Evolutionary conservation across 1,140 invertebrate genomes (phyloP).

Genomic region (Ganaspis sp.): DNA sequence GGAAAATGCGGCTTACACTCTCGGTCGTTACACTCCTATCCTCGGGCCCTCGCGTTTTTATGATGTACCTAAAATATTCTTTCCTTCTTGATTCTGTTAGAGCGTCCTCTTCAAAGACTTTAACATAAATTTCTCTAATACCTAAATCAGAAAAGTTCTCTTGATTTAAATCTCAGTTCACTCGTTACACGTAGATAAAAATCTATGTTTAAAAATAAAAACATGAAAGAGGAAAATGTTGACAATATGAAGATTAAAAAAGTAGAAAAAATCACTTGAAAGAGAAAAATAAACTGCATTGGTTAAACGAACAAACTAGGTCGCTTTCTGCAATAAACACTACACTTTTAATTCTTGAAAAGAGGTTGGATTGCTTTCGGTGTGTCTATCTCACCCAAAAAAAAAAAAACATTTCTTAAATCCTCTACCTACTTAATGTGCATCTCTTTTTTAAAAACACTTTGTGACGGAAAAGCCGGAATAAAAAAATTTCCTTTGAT

Average conservation of each 20-base stretch:
- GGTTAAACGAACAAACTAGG: no score
- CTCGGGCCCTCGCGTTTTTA: background rate
- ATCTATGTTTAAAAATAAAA: background rate
- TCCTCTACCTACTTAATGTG: background rate
- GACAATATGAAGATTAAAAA: no score
- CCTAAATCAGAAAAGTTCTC: background rate
- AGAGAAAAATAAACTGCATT: no score
- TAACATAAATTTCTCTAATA: constrained; percentile 1
- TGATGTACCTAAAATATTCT: constrained; percentile 14
- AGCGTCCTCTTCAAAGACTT: background rate
- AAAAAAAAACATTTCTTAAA: background rate
- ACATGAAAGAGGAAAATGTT: background rate
- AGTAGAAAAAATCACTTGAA: no score
- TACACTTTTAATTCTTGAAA: background rate
- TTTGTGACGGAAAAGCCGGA: background rate
- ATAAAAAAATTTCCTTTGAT: constrained; percentile 1
- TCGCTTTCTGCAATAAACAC: no score
- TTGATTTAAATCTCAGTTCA: background rate
- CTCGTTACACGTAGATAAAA: background rate
- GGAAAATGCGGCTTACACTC: constrained; percentile 7
- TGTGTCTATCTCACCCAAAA: background rate
- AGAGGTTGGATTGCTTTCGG: background rate
- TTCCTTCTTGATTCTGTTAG: constrained; percentile 9
- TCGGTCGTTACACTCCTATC: constrained; percentile 12
- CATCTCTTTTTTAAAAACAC: background rate